phyloP scores from a whole-genome alignment of 1,140 invertebrate species.

The Lordiphosa stackelbergi region DNA sequence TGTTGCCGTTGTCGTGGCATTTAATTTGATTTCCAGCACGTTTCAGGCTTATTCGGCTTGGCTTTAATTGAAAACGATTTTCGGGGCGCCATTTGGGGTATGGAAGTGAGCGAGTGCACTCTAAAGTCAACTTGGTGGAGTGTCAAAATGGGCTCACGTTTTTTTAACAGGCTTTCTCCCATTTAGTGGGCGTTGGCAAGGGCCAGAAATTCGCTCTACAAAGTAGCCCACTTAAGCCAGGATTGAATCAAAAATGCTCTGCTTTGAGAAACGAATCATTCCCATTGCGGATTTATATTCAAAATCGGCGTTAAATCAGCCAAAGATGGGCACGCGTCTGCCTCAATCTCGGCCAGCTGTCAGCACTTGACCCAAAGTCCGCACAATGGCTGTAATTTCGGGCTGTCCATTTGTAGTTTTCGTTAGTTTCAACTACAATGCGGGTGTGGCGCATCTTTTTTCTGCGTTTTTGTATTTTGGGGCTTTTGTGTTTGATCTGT shows the following conservation, averaged over 20 bases:
- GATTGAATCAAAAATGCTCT: no score
- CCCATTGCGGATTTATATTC: constrained; percentile 8
- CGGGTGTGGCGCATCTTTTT: constrained; percentile 71
- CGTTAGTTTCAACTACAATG: constrained; percentile 20
- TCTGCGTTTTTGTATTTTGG: constrained; percentile 31
- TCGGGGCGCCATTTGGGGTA: constrained; percentile 46
- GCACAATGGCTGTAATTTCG: constrained; percentile 69
- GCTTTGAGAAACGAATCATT: no score
- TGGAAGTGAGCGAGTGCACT: constrained; percentile 18
- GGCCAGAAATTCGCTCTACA: constrained; percentile 24
- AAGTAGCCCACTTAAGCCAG: constrained; percentile 25
- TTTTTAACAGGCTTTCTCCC: constrained; percentile 55
- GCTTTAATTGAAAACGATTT: constrained; percentile 72
- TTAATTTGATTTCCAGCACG: constrained; percentile 73
- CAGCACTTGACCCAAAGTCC: constrained; percentile 70
- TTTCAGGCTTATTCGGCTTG: constrained; percentile 41
- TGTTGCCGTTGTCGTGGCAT: constrained; percentile 35
- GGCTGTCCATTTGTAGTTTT: constrained; percentile 50
- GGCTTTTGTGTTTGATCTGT: constrained; percentile 61
- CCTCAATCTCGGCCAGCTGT: constrained; percentile 30
- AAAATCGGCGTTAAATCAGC: constrained; percentile 43
- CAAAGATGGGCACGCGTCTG: constrained; percentile 54
- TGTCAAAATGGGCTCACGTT: constrained; percentile 70
- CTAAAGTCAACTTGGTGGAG: constrained; percentile 41
- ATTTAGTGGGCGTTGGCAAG: constrained; percentile 63